Percentiles rank a stretch among this genome's conserved stretches.
phyloP scores from a whole-genome alignment of 2,888 invertebrate genomes.

The Diplolepis rosae region DNA sequence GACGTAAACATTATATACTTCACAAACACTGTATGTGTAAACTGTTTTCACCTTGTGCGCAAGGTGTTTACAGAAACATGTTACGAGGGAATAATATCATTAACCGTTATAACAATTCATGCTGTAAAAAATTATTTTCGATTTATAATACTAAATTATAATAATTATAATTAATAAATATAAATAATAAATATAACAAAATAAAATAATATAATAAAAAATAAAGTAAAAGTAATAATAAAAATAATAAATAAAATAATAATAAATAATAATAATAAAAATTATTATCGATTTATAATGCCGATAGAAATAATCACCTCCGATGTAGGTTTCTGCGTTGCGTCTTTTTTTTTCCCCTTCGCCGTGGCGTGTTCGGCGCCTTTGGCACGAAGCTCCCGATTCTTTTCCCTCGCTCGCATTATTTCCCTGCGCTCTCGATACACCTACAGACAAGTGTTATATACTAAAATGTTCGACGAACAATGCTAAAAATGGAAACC shows the following conservation, averaged over 20 bases:
- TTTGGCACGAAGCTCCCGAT: constrained; percentile 10
- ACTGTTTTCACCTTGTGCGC: no score
- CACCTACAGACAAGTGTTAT: no score
- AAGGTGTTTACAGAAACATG: no score
- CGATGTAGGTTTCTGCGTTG: background rate
- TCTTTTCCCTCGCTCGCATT: background rate
- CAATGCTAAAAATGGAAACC: constrained; percentile 2
- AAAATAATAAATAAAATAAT: no score
- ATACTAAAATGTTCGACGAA: background rate
- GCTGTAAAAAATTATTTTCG: no score
- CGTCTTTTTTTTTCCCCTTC: background rate
- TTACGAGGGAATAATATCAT: no score
- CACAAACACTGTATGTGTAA: no score
- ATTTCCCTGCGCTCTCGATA: background rate
- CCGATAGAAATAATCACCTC: background rate
- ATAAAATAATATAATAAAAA: no score
- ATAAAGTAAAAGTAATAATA: no score
- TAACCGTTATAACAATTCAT: no score
- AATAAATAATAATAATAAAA: background rate
- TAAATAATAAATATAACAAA: background rate
- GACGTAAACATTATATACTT: no score
- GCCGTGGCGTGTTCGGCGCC: background rate
- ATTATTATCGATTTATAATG: background rate
- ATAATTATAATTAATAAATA: background rate
- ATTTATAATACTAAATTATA: no score